Conservation (phyloP, 2,888 invertebrate genomes). For the Philhelius pedissequus region DNA sequence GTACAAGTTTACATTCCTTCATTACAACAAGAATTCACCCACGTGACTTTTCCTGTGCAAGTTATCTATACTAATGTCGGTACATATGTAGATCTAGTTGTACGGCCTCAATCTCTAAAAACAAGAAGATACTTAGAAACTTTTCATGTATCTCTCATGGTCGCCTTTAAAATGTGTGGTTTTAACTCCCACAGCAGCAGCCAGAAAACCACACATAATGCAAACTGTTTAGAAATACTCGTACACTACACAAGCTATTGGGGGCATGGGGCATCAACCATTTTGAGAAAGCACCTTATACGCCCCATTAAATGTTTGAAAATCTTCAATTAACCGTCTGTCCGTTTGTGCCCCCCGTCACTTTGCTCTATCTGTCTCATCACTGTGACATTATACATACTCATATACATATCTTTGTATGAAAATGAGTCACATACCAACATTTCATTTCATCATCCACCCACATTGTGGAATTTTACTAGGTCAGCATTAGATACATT, state of each 20-base stretch:
- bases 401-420: neutral
- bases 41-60: neutral
- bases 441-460: conserved; percentile 24
- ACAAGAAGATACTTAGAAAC: conserved; percentile 3
- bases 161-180: neutral
- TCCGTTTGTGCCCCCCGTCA: neutral
- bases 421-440: neutral
- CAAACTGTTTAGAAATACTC: neutral
- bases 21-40: neutral
- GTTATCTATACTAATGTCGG: neutral
- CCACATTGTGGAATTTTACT: conserved; percentile 4
- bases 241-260: neutral
- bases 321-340: conserved; percentile 37
- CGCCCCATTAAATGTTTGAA: conserved; percentile 47
- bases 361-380: conserved; percentile 6
- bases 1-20: neutral
- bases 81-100: neutral
- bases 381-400: conserved; percentile 11
- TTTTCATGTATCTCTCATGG: neutral
- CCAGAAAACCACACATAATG: neutral
- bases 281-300: conserved; percentile 42
- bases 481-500: conserved; percentile 36
- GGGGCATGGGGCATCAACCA: conserved; percentile 9
- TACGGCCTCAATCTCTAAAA: neutral
- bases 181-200: neutral